These are phyloP conservation scores for Onychostoma macrolepis DNA, from an alignment of 2,113 vertebrate genomes.

Conservation along the genomic window DNA sequence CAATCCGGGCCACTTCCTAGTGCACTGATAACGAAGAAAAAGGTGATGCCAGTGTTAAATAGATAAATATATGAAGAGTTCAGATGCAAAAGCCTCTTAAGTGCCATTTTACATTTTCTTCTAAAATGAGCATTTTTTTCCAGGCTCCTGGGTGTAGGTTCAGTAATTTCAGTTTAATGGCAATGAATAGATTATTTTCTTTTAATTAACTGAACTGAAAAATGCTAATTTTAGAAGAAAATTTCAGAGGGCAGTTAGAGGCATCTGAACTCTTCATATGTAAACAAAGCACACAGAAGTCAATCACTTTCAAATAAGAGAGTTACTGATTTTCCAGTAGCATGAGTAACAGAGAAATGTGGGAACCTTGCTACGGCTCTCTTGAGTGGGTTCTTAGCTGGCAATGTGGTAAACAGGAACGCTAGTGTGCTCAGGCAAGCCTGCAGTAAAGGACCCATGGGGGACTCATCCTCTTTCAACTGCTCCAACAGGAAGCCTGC, in stretches of 20 bases:
- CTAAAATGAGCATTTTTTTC: no score
- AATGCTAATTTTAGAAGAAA: no score
- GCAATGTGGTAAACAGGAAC: conserved; percentile 80
- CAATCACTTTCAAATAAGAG: background rate
- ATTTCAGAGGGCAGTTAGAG: no score
- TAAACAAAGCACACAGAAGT: background rate
- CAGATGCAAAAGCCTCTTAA: no score
- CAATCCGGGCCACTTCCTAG: conserved; percentile 78
- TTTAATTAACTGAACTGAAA: no score
- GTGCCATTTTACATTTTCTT: no score
- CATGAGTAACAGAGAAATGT: background rate
- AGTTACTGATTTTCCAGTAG: background rate
- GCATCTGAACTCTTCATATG: no score
- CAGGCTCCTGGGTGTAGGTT: no score
- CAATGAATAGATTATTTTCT: no score
- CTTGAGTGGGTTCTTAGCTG: conserved; percentile 87
- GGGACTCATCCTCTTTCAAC: conserved; percentile 62
- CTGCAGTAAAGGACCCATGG: conserved; percentile 68
- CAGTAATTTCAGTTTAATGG: no score
- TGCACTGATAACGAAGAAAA: conserved; percentile 70
- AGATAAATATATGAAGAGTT: no score
- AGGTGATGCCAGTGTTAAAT: background rate
- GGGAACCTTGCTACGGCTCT: conserved; percentile 76
- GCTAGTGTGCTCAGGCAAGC: conserved; percentile 83
- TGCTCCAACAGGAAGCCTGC: conserved; percentile 79